Evolutionary conservation across 2,797 vertebrate genomes (phyloP).

Genomic region (Serranus cabrilla): DNA sequence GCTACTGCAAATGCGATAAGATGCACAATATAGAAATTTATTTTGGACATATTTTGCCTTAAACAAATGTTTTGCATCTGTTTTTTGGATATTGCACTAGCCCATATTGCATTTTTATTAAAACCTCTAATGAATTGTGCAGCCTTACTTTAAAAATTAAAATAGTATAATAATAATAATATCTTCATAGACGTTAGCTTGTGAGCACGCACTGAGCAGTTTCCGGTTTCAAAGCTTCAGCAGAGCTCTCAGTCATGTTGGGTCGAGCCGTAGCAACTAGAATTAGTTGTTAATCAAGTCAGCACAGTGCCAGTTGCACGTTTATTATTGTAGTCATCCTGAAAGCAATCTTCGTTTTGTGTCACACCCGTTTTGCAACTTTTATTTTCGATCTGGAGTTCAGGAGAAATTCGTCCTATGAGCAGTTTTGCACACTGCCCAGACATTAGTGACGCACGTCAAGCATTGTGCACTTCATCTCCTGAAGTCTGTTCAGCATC

Average conservation of each 20-base stretch:
- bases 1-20: too few relatives aligned
- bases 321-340: slow-evolving; percentile 19
- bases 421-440: neutral
- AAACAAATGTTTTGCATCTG: too few relatives aligned
- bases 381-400: neutral
- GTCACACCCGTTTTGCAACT: neutral
- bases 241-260: neutral
- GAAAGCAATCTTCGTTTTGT: neutral
- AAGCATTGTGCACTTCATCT: neutral
- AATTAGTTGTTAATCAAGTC: slow-evolving; percentile 26
- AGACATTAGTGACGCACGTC: neutral
- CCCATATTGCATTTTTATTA: too few relatives aligned
- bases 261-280: neutral
- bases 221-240: slow-evolving; percentile 4
- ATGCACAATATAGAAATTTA: too few relatives aligned
- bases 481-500: neutral
- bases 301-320: neutral
- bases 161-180: too few relatives aligned
- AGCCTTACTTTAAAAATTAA: too few relatives aligned
- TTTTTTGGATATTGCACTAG: too few relatives aligned
- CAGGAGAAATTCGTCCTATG: neutral
- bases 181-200: too few relatives aligned
- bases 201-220: too few relatives aligned
- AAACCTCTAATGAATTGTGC: too few relatives aligned
- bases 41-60: too few relatives aligned